These are phyloP conservation scores for Drosophila differens DNA, from an alignment of 2,888 invertebrate genomes.

Conservation along the genomic window DNA sequence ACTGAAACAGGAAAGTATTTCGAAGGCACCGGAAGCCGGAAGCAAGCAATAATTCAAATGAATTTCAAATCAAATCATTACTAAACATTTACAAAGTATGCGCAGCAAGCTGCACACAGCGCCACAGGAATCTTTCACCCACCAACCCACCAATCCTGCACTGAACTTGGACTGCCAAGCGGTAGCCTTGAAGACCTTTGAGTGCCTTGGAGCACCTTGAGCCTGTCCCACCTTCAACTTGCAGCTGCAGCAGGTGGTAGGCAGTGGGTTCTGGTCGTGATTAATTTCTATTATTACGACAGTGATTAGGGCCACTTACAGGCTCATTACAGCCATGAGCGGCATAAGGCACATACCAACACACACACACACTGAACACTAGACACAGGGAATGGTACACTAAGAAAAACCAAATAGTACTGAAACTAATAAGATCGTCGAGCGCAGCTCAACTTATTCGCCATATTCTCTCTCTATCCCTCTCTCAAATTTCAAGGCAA, in stretches of 20 bases:
- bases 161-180: conserved; percentile 40
- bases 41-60: conserved; percentile 84
- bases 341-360: conserved; percentile 58
- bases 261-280: conserved; percentile 49
- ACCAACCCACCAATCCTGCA: neutral
- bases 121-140: conserved; percentile 62
- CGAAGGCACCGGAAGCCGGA: conserved; percentile 83
- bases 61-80: conserved; percentile 84
- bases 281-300: conserved; percentile 80
- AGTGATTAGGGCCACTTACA: conserved; percentile 80
- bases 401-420: neutral
- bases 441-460: neutral
- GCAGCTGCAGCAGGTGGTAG: conserved; percentile 50
- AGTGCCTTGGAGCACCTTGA: neutral
- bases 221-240: conserved; percentile 22
- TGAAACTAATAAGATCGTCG: neutral
- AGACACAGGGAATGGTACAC: conserved; percentile 18
- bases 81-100: conserved; percentile 82
- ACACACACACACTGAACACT: conserved; percentile 1
- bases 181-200: conserved; percentile 30
- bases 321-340: conserved; percentile 74
- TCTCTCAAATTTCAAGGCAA: neutral
- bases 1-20: conserved; percentile 80
- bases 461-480: neutral
- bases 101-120: conserved; percentile 75